These are phyloP conservation scores for Pristionchus fissidentatus DNA, from an alignment of 2,888 invertebrate genomes.

Conservation along the genomic window DNA sequence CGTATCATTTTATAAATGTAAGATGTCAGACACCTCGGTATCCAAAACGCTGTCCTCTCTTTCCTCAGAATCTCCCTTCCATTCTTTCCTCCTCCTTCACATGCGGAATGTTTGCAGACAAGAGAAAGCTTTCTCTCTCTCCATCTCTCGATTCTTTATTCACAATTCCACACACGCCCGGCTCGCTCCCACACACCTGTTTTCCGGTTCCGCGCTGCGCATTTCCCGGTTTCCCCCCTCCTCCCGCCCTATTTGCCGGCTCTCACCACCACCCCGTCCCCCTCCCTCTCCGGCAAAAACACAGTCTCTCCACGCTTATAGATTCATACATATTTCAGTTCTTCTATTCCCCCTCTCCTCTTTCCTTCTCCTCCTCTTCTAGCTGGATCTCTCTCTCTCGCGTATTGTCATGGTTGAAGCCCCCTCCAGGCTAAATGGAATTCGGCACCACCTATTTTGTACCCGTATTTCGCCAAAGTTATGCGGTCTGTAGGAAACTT, in stretches of 20 bases:
- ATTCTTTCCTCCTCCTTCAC: background rate
- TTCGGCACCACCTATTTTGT: too few species aligned
- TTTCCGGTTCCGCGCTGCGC: background rate
- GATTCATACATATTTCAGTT: constrained; percentile 43
- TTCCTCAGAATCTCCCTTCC: background rate
- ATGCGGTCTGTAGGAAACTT: too few species aligned
- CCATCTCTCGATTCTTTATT: background rate
- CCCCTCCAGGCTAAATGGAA: too few species aligned
- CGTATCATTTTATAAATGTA: too few species aligned
- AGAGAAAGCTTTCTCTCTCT: background rate
- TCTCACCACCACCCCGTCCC: background rate
- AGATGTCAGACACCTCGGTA: too few species aligned
- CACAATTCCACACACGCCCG: background rate
- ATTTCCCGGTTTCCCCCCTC: background rate
- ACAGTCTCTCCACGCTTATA: constrained; percentile 41
- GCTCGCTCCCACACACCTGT: background rate
- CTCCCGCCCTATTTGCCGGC: background rate
- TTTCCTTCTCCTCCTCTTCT: background rate
- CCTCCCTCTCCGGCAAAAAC: background rate
- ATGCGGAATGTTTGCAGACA: background rate
- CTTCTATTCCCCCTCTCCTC: background rate
- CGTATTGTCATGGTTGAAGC: background rate
- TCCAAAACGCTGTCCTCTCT: background rate
- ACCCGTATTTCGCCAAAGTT: background rate
- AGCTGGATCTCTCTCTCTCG: too few species aligned